Evolutionary conservation across 2,797 vertebrate species (phyloP).

Genomic region (Steatocranus sp.): DNA sequence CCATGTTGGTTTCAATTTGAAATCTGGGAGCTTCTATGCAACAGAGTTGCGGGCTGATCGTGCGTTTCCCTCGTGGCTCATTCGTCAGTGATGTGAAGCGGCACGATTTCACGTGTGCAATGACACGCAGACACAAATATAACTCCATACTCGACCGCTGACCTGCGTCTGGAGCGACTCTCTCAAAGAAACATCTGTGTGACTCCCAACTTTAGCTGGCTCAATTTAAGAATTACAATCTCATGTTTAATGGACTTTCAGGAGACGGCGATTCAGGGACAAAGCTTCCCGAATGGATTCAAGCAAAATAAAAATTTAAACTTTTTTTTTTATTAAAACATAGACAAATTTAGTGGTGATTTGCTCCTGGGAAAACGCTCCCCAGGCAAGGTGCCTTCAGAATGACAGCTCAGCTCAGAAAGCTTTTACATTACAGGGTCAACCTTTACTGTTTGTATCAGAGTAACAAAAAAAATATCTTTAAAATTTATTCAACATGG

Average conservation of each 20-base stretch:
- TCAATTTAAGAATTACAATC: conserved; percentile 8
- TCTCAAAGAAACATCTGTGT: neutral
- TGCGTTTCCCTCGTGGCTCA: neutral
- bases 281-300: conserved; percentile 4
- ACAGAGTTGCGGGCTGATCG: neutral
- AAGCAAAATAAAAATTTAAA: conserved; percentile 17
- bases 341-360: conserved; percentile 39
- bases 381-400: conserved; percentile 31
- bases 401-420: conserved; percentile 20
- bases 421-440: conserved; percentile 27
- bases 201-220: neutral
- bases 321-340: conserved; percentile 33
- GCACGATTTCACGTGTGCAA: neutral
- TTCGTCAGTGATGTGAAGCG: neutral
- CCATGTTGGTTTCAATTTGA: neutral
- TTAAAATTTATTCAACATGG: conserved; percentile 77
- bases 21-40: neutral
- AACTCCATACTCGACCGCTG: neutral
- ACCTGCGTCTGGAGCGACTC: conserved; percentile 9
- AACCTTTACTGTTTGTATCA: conserved; percentile 59
- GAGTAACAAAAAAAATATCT: conserved; percentile 58
- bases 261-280: neutral
- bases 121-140: neutral
- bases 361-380: neutral
- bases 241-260: neutral